These are phyloP conservation scores for Prenolepis imparis DNA, from an alignment of 2,888 invertebrate species.

Conservation along the genomic window DNA sequence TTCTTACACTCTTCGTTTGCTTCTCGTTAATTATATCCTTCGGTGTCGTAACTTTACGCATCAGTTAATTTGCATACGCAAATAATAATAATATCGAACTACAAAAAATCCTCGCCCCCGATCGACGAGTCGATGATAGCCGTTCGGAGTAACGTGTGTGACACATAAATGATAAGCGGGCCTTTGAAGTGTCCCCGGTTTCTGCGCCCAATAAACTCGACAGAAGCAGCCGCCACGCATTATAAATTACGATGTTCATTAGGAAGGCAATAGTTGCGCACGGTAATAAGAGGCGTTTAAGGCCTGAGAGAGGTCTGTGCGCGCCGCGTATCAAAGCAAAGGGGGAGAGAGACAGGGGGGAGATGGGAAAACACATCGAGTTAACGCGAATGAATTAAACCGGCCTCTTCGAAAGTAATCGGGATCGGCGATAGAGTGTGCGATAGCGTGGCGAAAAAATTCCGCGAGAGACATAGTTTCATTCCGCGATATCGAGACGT, in stretches of 20 bases:
- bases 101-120: neutral
- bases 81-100: neutral
- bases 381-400: slow-evolving; percentile 14
- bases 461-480: neutral
- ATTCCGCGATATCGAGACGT: slow-evolving; percentile 14
- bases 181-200: slow-evolving; percentile 45
- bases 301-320: neutral
- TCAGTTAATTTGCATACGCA: neutral
- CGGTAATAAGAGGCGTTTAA: slow-evolving; percentile 39
- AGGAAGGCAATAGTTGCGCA: slow-evolving; percentile 48
- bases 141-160: slow-evolving; percentile 24
- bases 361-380: neutral
- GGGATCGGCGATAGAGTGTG: slow-evolving; percentile 12
- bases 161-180: slow-evolving; percentile 43
- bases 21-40: neutral
- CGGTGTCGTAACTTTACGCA: neutral
- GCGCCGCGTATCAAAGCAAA: neutral
- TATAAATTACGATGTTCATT: slow-evolving; percentile 50
- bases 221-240: slow-evolving; percentile 45
- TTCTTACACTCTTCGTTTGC: neutral
- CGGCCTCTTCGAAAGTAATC: slow-evolving; percentile 25
- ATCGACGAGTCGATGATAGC: slow-evolving; percentile 32
- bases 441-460: slow-evolving; percentile 24
- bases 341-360: neutral
- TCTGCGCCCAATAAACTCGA: slow-evolving; percentile 48